Base-by-base conservation (phyloP, 2,888 invertebrate species). In the Psylliodes chrysocephalus region DNA sequence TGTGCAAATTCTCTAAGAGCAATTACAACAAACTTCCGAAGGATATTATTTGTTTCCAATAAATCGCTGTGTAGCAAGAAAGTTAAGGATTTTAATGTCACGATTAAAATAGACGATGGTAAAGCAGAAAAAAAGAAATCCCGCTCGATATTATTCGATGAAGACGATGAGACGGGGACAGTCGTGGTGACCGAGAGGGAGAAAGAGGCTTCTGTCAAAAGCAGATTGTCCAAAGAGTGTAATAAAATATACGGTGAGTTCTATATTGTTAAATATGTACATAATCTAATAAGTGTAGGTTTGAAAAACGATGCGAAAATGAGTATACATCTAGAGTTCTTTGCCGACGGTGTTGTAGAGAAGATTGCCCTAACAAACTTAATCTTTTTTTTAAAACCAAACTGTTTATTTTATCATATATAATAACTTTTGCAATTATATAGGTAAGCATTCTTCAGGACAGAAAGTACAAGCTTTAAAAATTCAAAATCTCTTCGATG, bases 211-310 rank as follows among this genome's bases (percentile, higher is more conserved):
- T 30, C 51, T 10, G 18, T 68, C 6, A 64, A 56, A 38, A 70
- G 69, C 38, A 61, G 67, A 18, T 57, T 74, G 49, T 65, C 71
- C 4, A 74, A 73, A 54, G 72, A 72, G 60, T 73, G 68, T 40
- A 67, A 49, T 19, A 63, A 53, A 2, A 18, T 38, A 22, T 22
- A 4, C 6, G 22, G 22, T 22, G 6, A n/a, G n/a, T n/a, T n/a
- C n/a, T n/a, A n/a, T n/a, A n/a, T n/a, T n/a, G n/a, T n/a, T n/a
- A n/a, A n/a, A n/a, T n/a, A n/a, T n/a, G n/a, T n/a, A n/a, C n/a
- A n/a, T n/a, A n/a, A n/a, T n/a, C n/a, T n/a, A n/a, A n/a, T n/a
- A n/a, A n/a, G n/a, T n/a, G n/a, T n/a, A n/a, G n/a, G n/a, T n/a
- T n/a, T n/a, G n/a, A n/a, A 63, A 63, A 56, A 54, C 63, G 14